A percentile compares a stretch with the other conserved stretches of the same genome.
phyloP scores from a whole-genome alignment of 2,888 invertebrate genomes.

The Drosophila rubida region DNA sequence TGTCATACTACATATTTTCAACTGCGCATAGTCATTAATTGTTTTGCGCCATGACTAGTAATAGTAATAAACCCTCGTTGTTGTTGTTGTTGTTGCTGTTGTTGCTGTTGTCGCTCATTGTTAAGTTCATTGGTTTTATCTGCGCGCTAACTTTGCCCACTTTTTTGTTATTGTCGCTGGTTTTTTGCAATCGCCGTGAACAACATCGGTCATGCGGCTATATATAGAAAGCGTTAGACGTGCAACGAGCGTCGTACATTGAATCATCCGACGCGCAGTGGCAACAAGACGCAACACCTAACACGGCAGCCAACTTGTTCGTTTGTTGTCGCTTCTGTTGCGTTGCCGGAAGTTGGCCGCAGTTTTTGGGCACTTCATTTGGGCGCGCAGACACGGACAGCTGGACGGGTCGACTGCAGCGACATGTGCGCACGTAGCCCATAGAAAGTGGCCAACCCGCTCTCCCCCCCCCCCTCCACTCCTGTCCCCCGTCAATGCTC shows the following conservation, averaged over 20 bases:
- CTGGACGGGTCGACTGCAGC: not conserved
- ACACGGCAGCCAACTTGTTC: constrained; percentile 11
- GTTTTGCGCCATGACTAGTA: constrained; percentile 10
- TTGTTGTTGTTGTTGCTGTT: not conserved
- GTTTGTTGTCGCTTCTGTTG: constrained; percentile 12
- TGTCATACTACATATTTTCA: constrained; percentile 11
- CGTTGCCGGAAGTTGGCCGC: constrained; percentile 65
- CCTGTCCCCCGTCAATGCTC: constrained; percentile 10
- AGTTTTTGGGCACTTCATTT: constrained; percentile 32
- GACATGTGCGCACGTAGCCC: constrained; percentile 59
- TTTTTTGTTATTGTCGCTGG: not conserved
- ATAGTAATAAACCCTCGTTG: constrained; percentile 21
- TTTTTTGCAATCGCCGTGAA: constrained; percentile 41
- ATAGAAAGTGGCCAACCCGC: constrained; percentile 59
- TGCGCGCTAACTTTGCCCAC: constrained; percentile 44
- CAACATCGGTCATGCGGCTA: constrained; percentile 65
- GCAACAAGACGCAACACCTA: constrained; percentile 24
- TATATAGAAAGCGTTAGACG: constrained; percentile 60
- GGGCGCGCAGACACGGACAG: constrained; percentile 33
- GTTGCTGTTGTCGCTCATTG: constrained; percentile 12
- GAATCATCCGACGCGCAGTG: constrained; percentile 50
- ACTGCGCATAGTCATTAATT: constrained; percentile 11
- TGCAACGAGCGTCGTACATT: constrained; percentile 31
- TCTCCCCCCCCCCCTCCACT: not conserved
- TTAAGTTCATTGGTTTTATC: constrained; percentile 72